Base-by-base conservation (phyloP, 2,113 vertebrate genomes). In the Tretioscincus oriximinensis region DNA sequence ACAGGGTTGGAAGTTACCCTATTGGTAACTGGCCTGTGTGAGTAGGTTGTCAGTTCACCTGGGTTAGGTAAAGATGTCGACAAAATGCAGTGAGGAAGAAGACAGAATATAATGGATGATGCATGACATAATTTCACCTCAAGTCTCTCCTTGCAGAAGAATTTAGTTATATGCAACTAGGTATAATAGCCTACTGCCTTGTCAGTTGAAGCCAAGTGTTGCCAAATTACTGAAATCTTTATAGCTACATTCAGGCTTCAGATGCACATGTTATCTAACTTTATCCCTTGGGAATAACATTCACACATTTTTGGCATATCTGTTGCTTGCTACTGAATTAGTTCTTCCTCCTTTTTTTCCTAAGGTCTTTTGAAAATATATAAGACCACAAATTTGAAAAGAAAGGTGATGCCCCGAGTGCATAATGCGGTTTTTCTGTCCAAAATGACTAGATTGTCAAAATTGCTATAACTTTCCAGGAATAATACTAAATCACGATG, bases 141-240 rank as follows among this genome's bases (percentile, higher is more conserved):
- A 49, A 28, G 2, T 51, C 14, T 81, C 80, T 77, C 68, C 63
- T 71, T 87, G 77, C 73, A 87, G 86, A 89, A 92, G 90, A 90
- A 85, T 78, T 67, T 0, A 0, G 83, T 74, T 82, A 77, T 90
- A 86, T 87, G 6, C 73, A 70, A 88, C 35, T 81, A 60, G 26
- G 60, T 90, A 88, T 88, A 92, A 90, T 92, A 88, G 89, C 88
- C 85, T 91, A 84, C 87, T 93, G 87, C 87, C 88, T 88, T 88
- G 90, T 92, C 88, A 90, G 86, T 87, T 92, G 90, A 92, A 66
- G 81, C 86, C 90, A 86, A 70, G 75, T 87, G 77, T 80, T 87
- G 89, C 92, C 90, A 89, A 90, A 88, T 90, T 87, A 90, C 87
- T 91, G 90, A 91, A 91, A 91, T 90, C 82, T 86, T 86, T 82